A percentile compares a stretch with the other conserved stretches of the same genome.
Conservation (phyloP, 2,888 invertebrate species). For the Stenodema calcarata region DNA sequence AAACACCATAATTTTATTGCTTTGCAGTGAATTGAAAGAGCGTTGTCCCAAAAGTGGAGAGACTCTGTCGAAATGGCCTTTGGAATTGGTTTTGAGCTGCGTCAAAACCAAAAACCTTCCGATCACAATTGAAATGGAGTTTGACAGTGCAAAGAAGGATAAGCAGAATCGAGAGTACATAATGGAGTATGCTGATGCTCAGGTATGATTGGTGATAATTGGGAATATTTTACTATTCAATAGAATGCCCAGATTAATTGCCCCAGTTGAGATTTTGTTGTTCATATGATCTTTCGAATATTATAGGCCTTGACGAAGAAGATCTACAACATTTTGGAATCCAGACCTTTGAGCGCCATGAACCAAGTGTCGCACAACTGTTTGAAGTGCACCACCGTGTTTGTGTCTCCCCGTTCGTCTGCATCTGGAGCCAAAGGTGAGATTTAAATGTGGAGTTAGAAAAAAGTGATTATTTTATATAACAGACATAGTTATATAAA, state of each 20-base stretch:
- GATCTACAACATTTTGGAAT: conserved; percentile 52
- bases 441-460: no score
- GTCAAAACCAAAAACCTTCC: conserved; percentile 60
- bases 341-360: conserved; percentile 61
- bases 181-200: conserved; percentile 66
- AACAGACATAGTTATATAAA: no score
- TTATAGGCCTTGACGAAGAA: conserved; percentile 46
- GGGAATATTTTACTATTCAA: no score
- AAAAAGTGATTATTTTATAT: no score
- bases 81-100: conserved; percentile 65
- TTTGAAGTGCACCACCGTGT: conserved; percentile 70
- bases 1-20: background rate
- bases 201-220: conserved; percentile 61
- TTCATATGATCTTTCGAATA: background rate
- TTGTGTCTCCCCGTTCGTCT: conserved; percentile 64
- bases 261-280: no score
- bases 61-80: conserved; percentile 64
- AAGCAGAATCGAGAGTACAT: conserved; percentile 67
- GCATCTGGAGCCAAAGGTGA: conserved; percentile 38
- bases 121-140: conserved; percentile 65
- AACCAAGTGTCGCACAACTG: conserved; percentile 67
- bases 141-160: conserved; percentile 69
- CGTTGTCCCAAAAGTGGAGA: conserved; percentile 63
- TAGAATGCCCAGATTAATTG: no score
- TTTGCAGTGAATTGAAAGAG: conserved; percentile 64